phyloP scores from a whole-genome alignment of 2,113 vertebrate species.

The Oncorhynchus mykiss region DNA sequence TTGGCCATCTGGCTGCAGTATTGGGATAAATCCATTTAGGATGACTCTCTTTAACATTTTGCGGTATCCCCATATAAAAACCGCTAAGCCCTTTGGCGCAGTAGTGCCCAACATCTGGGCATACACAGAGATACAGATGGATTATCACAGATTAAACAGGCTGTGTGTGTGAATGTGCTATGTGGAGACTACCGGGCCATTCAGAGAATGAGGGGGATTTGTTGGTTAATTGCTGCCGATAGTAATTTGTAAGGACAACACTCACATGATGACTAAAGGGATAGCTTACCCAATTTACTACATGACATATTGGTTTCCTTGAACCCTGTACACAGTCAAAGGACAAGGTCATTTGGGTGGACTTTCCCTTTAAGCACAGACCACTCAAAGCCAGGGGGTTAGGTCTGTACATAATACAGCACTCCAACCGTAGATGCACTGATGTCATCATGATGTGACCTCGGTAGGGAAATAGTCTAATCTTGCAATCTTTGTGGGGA shows the following conservation, averaged over 20 bases:
- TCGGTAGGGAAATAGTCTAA: slow-evolving; percentile 42
- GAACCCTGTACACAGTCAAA: no score
- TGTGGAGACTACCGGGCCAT: slow-evolving; percentile 20
- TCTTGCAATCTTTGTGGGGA: slow-evolving; percentile 16
- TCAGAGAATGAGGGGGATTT: slow-evolving; percentile 1
- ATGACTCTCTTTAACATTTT: slow-evolving; percentile 18
- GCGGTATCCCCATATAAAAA: slow-evolving; percentile 19
- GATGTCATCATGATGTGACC: slow-evolving; percentile 17
- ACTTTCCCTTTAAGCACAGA: no score
- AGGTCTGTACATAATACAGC: no score
- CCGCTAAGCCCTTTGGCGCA: slow-evolving; percentile 25
- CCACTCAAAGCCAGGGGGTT: no score
- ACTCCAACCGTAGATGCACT: not conserved
- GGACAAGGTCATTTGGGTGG: no score
- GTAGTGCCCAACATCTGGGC: slow-evolving; percentile 26
- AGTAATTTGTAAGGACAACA: no score
- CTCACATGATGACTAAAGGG: no score
- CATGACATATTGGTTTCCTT: no score
- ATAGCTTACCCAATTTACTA: no score
- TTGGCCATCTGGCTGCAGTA: slow-evolving; percentile 47
- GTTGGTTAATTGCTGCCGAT: not conserved
- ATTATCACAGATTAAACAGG: slow-evolving; percentile 61
- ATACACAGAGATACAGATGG: slow-evolving; percentile 31
- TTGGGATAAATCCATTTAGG: slow-evolving; percentile 56
- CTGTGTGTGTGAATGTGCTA: slow-evolving; percentile 1